phyloP scores from a whole-genome alignment of 2,888 invertebrate species.

The Dioctria rufipes region DNA sequence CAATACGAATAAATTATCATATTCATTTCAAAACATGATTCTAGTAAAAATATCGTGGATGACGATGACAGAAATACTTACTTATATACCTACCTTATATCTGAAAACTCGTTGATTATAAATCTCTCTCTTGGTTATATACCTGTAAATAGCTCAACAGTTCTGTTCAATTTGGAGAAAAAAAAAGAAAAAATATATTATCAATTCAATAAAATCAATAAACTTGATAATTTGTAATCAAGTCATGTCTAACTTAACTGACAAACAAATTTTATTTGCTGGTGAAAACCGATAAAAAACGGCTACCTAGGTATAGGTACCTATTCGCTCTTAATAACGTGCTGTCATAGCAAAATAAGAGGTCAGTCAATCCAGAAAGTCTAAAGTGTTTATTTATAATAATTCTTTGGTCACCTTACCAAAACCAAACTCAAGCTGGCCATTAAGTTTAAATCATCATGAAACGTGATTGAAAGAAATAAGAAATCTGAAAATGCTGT shows the following conservation, averaged over 20 bases:
- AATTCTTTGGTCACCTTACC: neutral
- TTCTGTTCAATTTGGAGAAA: neutral
- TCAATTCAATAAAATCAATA: too few relatives aligned
- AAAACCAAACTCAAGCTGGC: constrained; percentile 19
- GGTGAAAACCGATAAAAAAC: constrained; percentile 18
- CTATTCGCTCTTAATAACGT: constrained; percentile 14
- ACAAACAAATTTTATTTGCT: neutral
- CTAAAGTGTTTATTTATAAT: constrained; percentile 27
- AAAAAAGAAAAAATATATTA: too few relatives aligned
- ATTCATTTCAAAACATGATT: too few relatives aligned
- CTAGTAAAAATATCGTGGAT: too few relatives aligned
- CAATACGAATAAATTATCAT: too few relatives aligned
- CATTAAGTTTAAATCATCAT: constrained; percentile 41
- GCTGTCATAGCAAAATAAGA: constrained; percentile 37
- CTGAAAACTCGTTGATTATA: too few relatives aligned
- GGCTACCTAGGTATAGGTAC: too few relatives aligned
- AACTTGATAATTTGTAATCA: constrained; percentile 17
- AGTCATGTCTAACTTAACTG: neutral
- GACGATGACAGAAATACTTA: too few relatives aligned
- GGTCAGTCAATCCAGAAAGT: constrained; percentile 30
- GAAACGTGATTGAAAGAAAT: neutral
- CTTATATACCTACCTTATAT: too few relatives aligned
- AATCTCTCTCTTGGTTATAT: too few relatives aligned
- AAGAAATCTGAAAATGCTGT: neutral
- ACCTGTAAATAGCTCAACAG: too few relatives aligned